Percentiles rank a stretch among this genome's conserved stretches.
These are phyloP conservation scores for Leptopilina myrica DNA, from an alignment of 2,888 invertebrate genomes.

Conservation along the genomic window DNA sequence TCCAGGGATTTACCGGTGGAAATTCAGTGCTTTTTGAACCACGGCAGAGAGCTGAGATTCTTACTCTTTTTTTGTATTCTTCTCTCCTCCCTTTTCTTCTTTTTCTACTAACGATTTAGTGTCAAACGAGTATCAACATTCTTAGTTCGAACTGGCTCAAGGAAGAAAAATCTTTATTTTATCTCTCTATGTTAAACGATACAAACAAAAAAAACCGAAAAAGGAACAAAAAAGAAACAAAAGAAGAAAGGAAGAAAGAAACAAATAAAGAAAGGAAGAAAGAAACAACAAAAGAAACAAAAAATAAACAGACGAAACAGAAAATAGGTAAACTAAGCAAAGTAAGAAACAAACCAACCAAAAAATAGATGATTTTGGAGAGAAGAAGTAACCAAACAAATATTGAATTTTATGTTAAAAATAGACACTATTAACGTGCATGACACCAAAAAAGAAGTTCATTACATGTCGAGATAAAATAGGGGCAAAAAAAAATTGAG, in stretches of 20 bases:
- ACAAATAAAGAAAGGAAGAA: too few relatives aligned
- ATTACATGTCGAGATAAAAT: slow-evolving; percentile 9
- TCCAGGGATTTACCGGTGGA: slow-evolving; percentile 10
- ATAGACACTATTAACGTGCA: too few relatives aligned
- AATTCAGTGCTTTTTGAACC: slow-evolving; percentile 2
- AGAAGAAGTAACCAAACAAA: too few relatives aligned
- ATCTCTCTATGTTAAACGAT: neutral
- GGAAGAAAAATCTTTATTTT: slow-evolving; percentile 15
- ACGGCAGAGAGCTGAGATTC: neutral
- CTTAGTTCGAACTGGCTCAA: neutral
- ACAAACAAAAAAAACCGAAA: neutral
- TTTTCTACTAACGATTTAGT: neutral
- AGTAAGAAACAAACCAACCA: too few relatives aligned
- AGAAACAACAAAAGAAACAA: too few relatives aligned
- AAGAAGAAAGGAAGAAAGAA: too few relatives aligned
- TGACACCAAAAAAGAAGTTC: neutral
- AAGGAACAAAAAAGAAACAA: neutral
- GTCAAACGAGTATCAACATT: neutral
- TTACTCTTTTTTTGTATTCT: too few relatives aligned
- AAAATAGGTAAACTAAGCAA: too few relatives aligned
- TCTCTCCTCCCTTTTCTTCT: too few relatives aligned
- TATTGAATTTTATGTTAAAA: too few relatives aligned
- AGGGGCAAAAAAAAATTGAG: neutral
- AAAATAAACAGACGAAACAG: too few relatives aligned
- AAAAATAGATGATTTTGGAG: too few relatives aligned